Evolutionary conservation across 2,888 invertebrate species (phyloP).

Genomic region (Iphiclides podalirius): DNA sequence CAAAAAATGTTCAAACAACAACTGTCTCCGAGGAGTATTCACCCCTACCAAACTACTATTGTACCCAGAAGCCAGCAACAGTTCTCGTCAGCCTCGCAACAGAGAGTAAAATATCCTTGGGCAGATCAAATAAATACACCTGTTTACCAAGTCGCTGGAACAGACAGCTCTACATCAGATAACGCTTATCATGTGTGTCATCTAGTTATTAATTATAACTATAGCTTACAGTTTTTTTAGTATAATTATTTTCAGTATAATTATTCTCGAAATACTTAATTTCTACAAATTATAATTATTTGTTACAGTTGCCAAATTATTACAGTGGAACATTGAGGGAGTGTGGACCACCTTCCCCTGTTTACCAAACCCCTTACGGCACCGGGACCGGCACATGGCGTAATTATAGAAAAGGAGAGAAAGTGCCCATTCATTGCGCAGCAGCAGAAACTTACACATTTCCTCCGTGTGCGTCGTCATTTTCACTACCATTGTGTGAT

Average conservation of each 20-base stretch:
- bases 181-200: slow-evolving; percentile 67
- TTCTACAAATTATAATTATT: no score
- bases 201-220: no score
- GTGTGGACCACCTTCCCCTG: slow-evolving; percentile 67
- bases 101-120: slow-evolving; percentile 74
- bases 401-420: slow-evolving; percentile 57
- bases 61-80: slow-evolving; percentile 71
- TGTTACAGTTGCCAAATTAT: slow-evolving; percentile 60
- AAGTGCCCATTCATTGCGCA: slow-evolving; percentile 39
- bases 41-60: slow-evolving; percentile 74
- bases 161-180: slow-evolving; percentile 75
- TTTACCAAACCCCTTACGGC: slow-evolving; percentile 72
- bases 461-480: slow-evolving; percentile 68
- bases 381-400: slow-evolving; percentile 53
- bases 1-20: slow-evolving; percentile 73
- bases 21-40: slow-evolving; percentile 65
- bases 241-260: no score
- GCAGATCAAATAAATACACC: slow-evolving; percentile 61
- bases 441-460: slow-evolving; percentile 53
- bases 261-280: no score
- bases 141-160: slow-evolving; percentile 64
- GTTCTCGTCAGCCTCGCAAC: slow-evolving; percentile 64
- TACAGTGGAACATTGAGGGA: slow-evolving; percentile 56
- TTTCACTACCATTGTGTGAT: slow-evolving; percentile 66
- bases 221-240: no score